phyloP scores from a whole-genome alignment of 2,888 invertebrate genomes.

The Seira ritae region DNA sequence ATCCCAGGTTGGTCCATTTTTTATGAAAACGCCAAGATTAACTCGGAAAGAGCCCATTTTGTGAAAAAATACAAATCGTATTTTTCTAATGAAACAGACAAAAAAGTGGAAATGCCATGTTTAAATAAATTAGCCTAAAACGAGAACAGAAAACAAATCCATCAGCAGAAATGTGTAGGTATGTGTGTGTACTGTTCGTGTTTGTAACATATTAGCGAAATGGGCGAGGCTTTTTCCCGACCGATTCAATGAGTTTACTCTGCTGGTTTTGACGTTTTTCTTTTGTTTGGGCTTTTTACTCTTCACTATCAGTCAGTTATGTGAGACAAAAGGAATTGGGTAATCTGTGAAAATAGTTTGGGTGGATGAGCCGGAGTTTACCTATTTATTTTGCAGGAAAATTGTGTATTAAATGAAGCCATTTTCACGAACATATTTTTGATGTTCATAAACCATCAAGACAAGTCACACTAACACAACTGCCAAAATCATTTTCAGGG shows the following conservation, averaged over 20 bases:
- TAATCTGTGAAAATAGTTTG: not conserved
- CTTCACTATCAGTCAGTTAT: not conserved
- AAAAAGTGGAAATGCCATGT: not conserved
- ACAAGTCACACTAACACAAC: too few species aligned
- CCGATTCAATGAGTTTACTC: slow-evolving; percentile 6
- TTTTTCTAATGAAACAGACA: not conserved
- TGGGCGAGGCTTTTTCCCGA: slow-evolving; percentile 44
- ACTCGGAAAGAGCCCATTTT: not conserved
- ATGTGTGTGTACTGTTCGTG: not conserved
- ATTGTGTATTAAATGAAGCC: not conserved
- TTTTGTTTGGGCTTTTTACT: slow-evolving; percentile 7
- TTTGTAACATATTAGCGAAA: slow-evolving; percentile 19
- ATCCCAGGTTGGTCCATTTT: not conserved
- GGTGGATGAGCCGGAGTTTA: not conserved
- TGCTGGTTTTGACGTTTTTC: not conserved
- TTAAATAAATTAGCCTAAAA: not conserved
- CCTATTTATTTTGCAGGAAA: not conserved
- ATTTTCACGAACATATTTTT: not conserved
- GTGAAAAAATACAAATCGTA: not conserved
- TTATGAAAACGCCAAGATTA: not conserved
- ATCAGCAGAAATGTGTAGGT: not conserved
- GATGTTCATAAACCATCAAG: not conserved
- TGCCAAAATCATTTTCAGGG: too few species aligned
- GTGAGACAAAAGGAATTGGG: not conserved
- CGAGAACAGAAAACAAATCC: not conserved